Evolutionary conservation across 2,113 vertebrate genomes (phyloP).

Genomic region (Gasterosteus aculeatus): DNA sequence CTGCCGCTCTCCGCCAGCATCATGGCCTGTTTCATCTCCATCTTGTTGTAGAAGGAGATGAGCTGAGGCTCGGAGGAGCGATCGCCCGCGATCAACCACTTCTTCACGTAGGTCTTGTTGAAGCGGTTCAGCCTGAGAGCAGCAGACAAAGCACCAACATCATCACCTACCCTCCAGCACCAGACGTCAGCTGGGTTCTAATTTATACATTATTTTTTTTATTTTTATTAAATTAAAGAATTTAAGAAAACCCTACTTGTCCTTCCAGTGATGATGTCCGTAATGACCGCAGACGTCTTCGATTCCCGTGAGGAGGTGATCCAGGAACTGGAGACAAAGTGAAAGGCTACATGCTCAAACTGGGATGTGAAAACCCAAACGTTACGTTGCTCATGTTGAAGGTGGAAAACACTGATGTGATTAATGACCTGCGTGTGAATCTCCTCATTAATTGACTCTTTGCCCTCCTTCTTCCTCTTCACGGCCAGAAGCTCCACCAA

Average conservation of each 20-base stretch:
- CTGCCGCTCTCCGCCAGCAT: slow-evolving; percentile 91
- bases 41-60: slow-evolving; percentile 97
- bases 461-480: slow-evolving; percentile 92
- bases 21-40: slow-evolving; percentile 96
- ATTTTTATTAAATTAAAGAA: no score
- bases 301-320: slow-evolving; percentile 94
- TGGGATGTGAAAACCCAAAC: neutral
- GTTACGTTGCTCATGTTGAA: no score
- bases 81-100: slow-evolving; percentile 90
- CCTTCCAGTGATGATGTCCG: slow-evolving; percentile 96
- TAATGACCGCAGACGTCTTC: slow-evolving; percentile 96
- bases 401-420: neutral
- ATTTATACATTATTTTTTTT: no score
- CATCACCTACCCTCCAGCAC: no score
- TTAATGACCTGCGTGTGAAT: slow-evolving; percentile 91
- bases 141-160: neutral
- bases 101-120: slow-evolving; percentile 93
- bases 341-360: neutral
- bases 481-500: slow-evolving; percentile 94
- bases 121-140: slow-evolving; percentile 88
- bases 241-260: slow-evolving; percentile 85
- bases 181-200: neutral
- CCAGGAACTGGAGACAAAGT: slow-evolving; percentile 86
- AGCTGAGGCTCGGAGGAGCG: slow-evolving; percentile 93
- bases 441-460: slow-evolving; percentile 95